Percentiles rank a stretch among this genome's conserved stretches.
These are phyloP conservation scores for Mustelus asterias DNA, from an alignment of 2,113 vertebrate genomes.

Conservation along the genomic window DNA sequence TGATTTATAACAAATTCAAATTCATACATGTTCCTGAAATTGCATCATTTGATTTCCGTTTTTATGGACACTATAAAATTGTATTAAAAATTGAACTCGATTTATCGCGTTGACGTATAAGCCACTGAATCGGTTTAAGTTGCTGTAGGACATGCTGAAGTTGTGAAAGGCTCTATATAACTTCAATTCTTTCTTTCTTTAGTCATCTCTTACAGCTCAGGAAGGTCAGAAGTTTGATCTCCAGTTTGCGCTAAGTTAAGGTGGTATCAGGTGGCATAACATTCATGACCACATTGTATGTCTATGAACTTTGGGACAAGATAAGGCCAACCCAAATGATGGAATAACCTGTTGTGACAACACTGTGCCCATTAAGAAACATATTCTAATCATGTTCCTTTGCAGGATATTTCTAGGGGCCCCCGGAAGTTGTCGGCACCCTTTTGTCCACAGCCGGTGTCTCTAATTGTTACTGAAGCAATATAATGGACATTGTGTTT, in stretches of 20 bases:
- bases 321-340: background rate
- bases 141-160: background rate
- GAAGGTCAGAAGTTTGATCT: background rate
- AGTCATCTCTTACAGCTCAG: background rate
- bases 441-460: too few relatives aligned
- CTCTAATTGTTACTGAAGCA: too few relatives aligned
- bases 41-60: background rate
- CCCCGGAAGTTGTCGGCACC: too few relatives aligned
- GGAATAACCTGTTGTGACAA: background rate
- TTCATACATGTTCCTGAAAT: background rate
- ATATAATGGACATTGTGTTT: too few relatives aligned
- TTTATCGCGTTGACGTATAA: background rate
- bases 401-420: too few relatives aligned
- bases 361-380: too few relatives aligned
- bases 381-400: too few relatives aligned
- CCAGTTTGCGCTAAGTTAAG: background rate
- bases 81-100: background rate
- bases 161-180: background rate
- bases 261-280: background rate
- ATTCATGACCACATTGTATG: background rate
- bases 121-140: background rate
- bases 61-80: background rate
- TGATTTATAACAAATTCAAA: background rate
- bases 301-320: background rate
- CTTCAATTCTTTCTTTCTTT: background rate